A percentile compares a stretch with the other conserved stretches of the same genome.
Conservation (phyloP, 2,888 invertebrate genomes). For the Hypselothyrea guttata region DNA sequence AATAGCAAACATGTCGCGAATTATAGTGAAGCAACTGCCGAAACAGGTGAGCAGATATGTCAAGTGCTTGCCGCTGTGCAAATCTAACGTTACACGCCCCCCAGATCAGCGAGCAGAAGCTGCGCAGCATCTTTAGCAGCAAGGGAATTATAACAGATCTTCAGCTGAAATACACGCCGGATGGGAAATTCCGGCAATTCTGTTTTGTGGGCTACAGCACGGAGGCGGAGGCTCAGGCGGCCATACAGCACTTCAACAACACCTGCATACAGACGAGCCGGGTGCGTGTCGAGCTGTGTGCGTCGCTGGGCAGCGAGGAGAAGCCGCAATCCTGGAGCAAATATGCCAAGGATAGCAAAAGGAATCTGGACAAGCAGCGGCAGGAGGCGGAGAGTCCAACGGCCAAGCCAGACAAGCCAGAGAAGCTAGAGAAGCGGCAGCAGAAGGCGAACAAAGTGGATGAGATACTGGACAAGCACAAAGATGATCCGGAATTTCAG, state of each 20-base stretch:
- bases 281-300: constrained; percentile 90
- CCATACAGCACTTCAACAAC: constrained; percentile 90
- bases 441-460: constrained; percentile 84
- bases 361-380: constrained; percentile 62
- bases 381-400: constrained; percentile 79
- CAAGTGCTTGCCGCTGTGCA: not conserved
- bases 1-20: constrained; percentile 84
- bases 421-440: constrained; percentile 71
- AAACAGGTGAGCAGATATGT: constrained; percentile 87
- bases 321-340: constrained; percentile 97
- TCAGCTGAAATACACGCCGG: constrained; percentile 93
- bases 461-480: constrained; percentile 88
- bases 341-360: constrained; percentile 90
- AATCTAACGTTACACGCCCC: constrained; percentile 30
- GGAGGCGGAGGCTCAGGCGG: constrained; percentile 90
- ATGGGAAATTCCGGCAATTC: constrained; percentile 96
- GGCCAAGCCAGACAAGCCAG: constrained; percentile 72
- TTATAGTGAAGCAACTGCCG: constrained; percentile 95
- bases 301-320: constrained; percentile 86
- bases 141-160: constrained; percentile 96
- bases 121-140: constrained; percentile 89
- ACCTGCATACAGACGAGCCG: constrained; percentile 92
- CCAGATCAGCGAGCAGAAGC: constrained; percentile 90
- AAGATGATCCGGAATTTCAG: constrained; percentile 93
- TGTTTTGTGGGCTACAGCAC: constrained; percentile 95